Evolutionary conservation across 2,888 invertebrate species (phyloP), one percentile per base, ranked within the genome.

Genomic region (Acanthosepion esculentum): DNA sequence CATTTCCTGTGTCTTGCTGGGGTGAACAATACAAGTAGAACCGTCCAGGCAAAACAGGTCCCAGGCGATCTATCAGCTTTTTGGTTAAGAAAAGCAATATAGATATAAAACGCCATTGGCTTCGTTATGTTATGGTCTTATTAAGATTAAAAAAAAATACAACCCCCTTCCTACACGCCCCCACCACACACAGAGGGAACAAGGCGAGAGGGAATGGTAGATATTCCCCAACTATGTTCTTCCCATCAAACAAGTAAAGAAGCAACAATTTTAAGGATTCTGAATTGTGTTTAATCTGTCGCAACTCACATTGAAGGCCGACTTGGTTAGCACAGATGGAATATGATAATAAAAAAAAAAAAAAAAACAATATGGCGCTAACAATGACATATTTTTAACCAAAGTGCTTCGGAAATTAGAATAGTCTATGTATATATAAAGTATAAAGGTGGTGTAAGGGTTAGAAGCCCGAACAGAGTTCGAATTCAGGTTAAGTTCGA

Each of bases 51-150:
- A 78, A 78, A 78, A 78, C 78, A 78, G 78, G 29, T 78, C 78
- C n/a, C 78, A 78, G 78, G 78, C 78, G n/a, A 78, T 78, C 78
- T 78, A n/a, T 78, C n/a, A 29, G n/a, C 78, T 78, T 78, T 64
- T 78, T 8, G n/a, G 1, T n/a, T 78, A n/a, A n/a, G n/a, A 78
- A 78, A 78, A 78, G 78, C n/a, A 78, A 78, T 78, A 78, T 64
- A 64, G 26, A 64, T 64, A 64, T 29, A 78, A 78, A 78, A 78
- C n/a, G 78, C 78, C 78, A 78, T 78, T 78, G 78, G 78, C 78
- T 78, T n/a, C 12, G 78, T n/a, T 8, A 78, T 78, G 18, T 29
- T 78, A n/a, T 78, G 29, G 29, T n/a, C 78, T 78, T n/a, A 78
- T 78, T 78, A 55, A 55, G 55, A 78, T 78, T 78, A n/a, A 78